Conservation (phyloP, 2,888 invertebrate genomes). For the Bursaphelenchus okinawaensis region DNA sequence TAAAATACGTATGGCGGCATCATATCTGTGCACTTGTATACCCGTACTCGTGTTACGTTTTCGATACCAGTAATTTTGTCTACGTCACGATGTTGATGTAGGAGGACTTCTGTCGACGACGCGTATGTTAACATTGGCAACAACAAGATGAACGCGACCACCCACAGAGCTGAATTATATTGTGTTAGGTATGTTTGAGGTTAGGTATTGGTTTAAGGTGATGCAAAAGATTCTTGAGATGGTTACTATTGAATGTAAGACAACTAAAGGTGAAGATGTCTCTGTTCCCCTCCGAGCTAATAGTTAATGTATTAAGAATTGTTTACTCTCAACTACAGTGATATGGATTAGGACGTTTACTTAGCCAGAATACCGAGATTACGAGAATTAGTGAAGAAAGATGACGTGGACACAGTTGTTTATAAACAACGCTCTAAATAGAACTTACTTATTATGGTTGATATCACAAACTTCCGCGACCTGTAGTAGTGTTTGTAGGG, state of each 20-base stretch:
- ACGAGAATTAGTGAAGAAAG: too few relatives aligned
- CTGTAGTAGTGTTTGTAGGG: conserved; percentile 43
- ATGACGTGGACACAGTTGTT: too few relatives aligned
- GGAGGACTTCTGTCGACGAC: conserved; percentile 31
- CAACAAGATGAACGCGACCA: conserved; percentile 46
- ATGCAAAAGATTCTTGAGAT: too few relatives aligned
- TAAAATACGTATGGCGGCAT: conserved; percentile 50
- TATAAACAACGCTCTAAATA: too few relatives aligned
- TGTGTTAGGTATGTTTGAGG: too few relatives aligned
- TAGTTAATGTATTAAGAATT: too few relatives aligned
- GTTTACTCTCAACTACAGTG: too few relatives aligned
- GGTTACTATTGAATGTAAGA: too few relatives aligned
- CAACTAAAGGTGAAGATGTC: too few relatives aligned
- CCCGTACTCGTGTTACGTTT: conserved; percentile 48
- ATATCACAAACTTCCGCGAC: conserved; percentile 44
- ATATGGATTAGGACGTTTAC: neutral
- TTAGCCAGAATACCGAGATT: neutral
- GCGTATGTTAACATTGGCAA: conserved; percentile 52
- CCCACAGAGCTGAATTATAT: conserved; percentile 39
- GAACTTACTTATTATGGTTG: conserved; percentile 35
- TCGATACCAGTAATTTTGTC: conserved; percentile 22
- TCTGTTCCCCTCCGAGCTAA: too few relatives aligned
- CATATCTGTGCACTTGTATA: conserved; percentile 43
- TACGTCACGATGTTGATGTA: conserved; percentile 31
- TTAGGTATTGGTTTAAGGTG: too few relatives aligned